Percentiles rank a stretch among this genome's conserved stretches.
Conservation (phyloP, 2,888 invertebrate genomes). For the Dicyrtoma fusca region DNA sequence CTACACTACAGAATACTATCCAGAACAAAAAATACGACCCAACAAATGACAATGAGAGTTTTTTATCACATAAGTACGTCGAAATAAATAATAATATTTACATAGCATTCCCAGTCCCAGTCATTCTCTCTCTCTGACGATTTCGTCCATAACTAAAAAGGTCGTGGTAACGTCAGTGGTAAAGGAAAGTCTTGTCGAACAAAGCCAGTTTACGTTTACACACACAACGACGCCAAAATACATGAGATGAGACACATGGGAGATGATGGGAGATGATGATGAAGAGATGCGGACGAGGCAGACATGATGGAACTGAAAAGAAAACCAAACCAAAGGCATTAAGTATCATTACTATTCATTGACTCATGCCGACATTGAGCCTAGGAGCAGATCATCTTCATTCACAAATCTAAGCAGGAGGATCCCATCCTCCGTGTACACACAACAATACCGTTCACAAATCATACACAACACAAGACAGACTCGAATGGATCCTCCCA, state of each 20-base stretch:
- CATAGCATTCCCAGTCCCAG: too few species aligned
- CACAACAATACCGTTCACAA: too few species aligned
- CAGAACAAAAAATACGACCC: too few species aligned
- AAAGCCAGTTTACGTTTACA: not conserved
- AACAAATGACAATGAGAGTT: too few species aligned
- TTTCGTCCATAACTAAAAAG: not conserved
- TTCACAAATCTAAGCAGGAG: not conserved
- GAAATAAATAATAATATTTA: not conserved
- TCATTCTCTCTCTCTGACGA: not conserved
- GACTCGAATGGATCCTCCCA: too few species aligned
- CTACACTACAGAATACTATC: not conserved
- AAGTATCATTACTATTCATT: slow-evolving; percentile 27
- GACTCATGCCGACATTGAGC: slow-evolving; percentile 20
- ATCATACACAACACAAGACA: too few species aligned
- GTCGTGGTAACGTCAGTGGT: slow-evolving; percentile 3
- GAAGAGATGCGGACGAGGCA: not conserved
- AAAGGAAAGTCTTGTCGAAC: slow-evolving; percentile 1
- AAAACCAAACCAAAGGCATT: slow-evolving; percentile 18
- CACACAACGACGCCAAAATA: too few species aligned
- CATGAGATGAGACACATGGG: too few species aligned
- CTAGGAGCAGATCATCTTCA: slow-evolving; percentile 3
- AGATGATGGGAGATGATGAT: too few species aligned
- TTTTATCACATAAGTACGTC: too few species aligned
- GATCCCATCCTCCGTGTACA: not conserved
- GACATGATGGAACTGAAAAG: slow-evolving; percentile 7